Evolutionary conservation across 23 tunicate species (phyloP).

Genomic region (Styela clava): DNA sequence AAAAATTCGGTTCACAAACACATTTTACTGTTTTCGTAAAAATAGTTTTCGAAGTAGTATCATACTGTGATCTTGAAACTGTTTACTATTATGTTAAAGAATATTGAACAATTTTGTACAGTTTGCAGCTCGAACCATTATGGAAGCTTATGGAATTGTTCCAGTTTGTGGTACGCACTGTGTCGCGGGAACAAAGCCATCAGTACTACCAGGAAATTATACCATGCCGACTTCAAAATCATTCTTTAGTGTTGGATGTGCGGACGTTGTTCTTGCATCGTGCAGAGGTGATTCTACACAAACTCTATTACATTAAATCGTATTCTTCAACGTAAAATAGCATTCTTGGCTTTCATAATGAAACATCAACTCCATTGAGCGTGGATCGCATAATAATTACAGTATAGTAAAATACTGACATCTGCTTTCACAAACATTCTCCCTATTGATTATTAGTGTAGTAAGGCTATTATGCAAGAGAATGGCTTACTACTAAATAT

Average conservation of each 20-base stretch:
- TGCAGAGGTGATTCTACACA: not conserved
- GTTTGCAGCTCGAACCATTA: not conserved
- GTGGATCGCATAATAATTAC: too few species aligned
- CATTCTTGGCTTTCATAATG: too few species aligned
- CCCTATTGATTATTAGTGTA: not conserved
- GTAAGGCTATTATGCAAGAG: not conserved
- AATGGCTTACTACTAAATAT: too few species aligned
- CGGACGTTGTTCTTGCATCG: not conserved
- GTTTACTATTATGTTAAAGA: too few species aligned
- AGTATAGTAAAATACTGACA: not conserved
- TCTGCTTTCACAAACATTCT: not conserved
- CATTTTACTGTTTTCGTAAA: too few species aligned
- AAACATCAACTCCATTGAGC: too few species aligned
- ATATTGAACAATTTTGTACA: not conserved
- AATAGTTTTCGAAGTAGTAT: too few species aligned
- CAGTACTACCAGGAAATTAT: not conserved
- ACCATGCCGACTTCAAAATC: not conserved
- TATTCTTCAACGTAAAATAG: too few species aligned
- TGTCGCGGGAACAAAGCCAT: conserved; percentile 1
- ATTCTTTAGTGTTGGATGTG: conserved; percentile 11
- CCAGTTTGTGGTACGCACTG: conserved; percentile 6
- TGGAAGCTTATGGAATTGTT: not conserved
- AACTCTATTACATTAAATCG: too few species aligned
- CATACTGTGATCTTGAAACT: too few species aligned
- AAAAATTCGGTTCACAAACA: too few species aligned